Evolutionary conservation across 2,797 vertebrate species (phyloP), one percentile per base, ranked within the genome.

Genomic region (Lindbergichthys nudifrons): DNA sequence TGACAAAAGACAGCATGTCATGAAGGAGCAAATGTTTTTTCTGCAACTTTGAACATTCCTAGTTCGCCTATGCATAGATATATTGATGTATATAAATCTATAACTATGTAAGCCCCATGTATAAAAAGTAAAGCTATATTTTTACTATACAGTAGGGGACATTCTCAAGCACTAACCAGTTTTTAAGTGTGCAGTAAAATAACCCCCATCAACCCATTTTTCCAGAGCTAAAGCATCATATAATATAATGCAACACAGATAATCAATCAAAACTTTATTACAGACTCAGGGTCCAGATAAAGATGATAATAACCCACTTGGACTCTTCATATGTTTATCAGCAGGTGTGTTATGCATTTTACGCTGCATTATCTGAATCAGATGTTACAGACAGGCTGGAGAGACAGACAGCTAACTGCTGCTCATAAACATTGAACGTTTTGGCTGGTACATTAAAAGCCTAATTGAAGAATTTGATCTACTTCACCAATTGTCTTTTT

Each of bases 381-480:
- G 77, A 66, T 80, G 81, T 84, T 87, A 52, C 72, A 88, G 88
- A 87, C 85, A 80, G 79, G 65, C 81, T 88, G 86, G 86, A 89
- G 86, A 89, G 85, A 80, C 83, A 81, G 73, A 81, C 81, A 58
- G 73, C 71, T 87, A 76, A 84, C 64, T 81, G 66, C 67, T 54
- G 59, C 72, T 80, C 79, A 84, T 86, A 89, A 84, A 88, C 72
- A 81, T 15, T 60, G 41, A 69, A 71, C 59, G 68, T 73, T 63
- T 81, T 85, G 78, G 71, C 78, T 60, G 19, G 50, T 50, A 39
- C 52, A 46, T 57, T 66, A 5, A 76, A 73, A 80, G 62, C 46
- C 65, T 88, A 85, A 91, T 86, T 87, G 72, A 80, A 87, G 76
- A 87, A 87, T 88, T 81, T 81, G 84, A 89, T 85, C 80, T 78